Evolutionary conservation across 2,888 invertebrate species (phyloP).

Genomic region (Tyria jacobaeae): DNA sequence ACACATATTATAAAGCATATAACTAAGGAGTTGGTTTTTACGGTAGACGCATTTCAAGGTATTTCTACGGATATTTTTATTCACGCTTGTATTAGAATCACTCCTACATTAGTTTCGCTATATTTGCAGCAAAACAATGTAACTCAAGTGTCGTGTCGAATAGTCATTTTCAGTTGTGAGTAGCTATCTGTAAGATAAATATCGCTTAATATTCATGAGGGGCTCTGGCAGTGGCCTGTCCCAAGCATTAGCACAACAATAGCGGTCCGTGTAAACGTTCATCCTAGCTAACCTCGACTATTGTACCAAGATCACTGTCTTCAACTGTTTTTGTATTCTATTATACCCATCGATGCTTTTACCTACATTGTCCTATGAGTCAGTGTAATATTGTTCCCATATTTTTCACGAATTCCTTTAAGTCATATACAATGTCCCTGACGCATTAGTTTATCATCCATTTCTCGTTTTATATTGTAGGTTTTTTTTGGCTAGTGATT

Average conservation of each 20-base stretch:
- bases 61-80: background rate
- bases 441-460: conserved; percentile 21
- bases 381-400: conserved; percentile 39
- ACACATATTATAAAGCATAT: too few relatives aligned
- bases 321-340: conserved; percentile 60
- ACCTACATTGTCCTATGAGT: conserved; percentile 45
- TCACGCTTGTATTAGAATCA: conserved; percentile 26
- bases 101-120: conserved; percentile 42
- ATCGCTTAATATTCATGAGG: conserved; percentile 82
- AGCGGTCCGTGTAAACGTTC: conserved; percentile 63
- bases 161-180: conserved; percentile 66
- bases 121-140: conserved; percentile 46
- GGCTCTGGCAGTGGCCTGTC: conserved; percentile 65
- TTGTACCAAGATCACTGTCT: conserved; percentile 70
- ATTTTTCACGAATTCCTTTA: conserved; percentile 21
- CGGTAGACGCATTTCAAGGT: too few relatives aligned
- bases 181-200: conserved; percentile 72
- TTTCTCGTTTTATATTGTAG: conserved; percentile 38
- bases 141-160: conserved; percentile 56
- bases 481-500: conserved; percentile 39
- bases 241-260: conserved; percentile 80
- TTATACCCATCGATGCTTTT: conserved; percentile 48
- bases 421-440: too few relatives aligned
- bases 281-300: conserved; percentile 68
- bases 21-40: too few relatives aligned